A percentile compares a stretch with the other conserved stretches of the same genome.
These are phyloP conservation scores for Nasalis larvatus DNA, from an alignment of 2,113 vertebrate genomes.

Conservation along the genomic window DNA sequence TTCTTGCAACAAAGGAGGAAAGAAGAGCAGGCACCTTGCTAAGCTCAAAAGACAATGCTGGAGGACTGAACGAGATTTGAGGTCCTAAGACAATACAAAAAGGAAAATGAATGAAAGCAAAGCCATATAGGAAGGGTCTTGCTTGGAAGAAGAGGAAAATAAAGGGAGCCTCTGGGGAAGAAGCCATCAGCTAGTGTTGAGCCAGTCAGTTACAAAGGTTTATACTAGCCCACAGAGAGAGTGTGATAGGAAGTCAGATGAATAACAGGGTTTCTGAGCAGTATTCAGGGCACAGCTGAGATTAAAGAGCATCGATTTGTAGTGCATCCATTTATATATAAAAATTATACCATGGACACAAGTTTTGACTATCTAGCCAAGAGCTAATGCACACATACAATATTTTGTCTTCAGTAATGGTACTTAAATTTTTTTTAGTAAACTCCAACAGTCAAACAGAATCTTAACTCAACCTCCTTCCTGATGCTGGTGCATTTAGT, in stretches of 20 bases:
- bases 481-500: slow-evolving; percentile 46
- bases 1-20: background rate
- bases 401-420: slow-evolving; percentile 78
- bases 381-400: slow-evolving; percentile 73
- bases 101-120: background rate
- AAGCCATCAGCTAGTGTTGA: background rate
- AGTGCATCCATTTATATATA: slow-evolving; percentile 65
- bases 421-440: slow-evolving; percentile 73
- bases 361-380: slow-evolving; percentile 64
- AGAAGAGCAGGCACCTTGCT: background rate
- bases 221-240: background rate
- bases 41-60: background rate
- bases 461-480: slow-evolving; percentile 66
- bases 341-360: slow-evolving; percentile 59
- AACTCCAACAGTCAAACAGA: slow-evolving; percentile 71
- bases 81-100: background rate
- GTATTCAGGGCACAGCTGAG: background rate
- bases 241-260: slow-evolving; percentile 21
- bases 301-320: slow-evolving; percentile 53
- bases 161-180: background rate
- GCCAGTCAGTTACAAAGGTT: background rate
- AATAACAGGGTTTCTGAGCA: slow-evolving; percentile 47
- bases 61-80: background rate
- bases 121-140: background rate
- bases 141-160: background rate